Evolutionary conservation across 2,797 vertebrate species (phyloP).

Genomic region (Poeciliopsis turneri): DNA sequence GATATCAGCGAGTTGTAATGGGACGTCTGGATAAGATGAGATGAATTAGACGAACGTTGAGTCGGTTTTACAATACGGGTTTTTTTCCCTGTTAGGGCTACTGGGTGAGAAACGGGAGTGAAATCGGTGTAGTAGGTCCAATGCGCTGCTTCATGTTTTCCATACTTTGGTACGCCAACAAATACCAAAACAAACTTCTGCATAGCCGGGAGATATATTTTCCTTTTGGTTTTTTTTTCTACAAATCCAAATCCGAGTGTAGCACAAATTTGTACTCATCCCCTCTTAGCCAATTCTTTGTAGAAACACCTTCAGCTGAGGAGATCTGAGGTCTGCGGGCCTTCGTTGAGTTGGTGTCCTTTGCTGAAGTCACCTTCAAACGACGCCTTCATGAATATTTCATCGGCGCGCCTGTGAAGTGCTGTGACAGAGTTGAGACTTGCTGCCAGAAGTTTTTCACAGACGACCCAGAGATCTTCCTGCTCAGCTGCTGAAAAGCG

Average conservation of each 20-base stretch:
- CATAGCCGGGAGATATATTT: not conserved
- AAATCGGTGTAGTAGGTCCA: not conserved
- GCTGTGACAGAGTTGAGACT: not conserved
- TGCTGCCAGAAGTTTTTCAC: not conserved
- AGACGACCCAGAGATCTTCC: not conserved
- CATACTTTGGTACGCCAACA: not conserved
- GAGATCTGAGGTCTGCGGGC: not conserved
- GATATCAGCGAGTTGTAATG: not conserved
- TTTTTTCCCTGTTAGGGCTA: not conserved
- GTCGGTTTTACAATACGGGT: not conserved
- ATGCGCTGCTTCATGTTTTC: not conserved
- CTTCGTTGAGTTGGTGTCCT: not conserved
- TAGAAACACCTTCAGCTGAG: not conserved
- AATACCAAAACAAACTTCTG: not conserved
- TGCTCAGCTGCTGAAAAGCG: not conserved
- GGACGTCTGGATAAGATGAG: not conserved
- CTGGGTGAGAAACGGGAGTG: not conserved
- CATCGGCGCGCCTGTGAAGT: not conserved
- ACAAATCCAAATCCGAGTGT: not conserved
- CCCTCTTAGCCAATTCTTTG: not conserved
- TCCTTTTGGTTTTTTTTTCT: not conserved
- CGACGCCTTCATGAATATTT: not conserved
- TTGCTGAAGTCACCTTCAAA: not conserved
- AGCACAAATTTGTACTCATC: not conserved
- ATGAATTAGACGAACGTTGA: not conserved